Evolutionary conservation across 1,140 invertebrate genomes (phyloP).

Genomic region (Bombus superbus): DNA sequence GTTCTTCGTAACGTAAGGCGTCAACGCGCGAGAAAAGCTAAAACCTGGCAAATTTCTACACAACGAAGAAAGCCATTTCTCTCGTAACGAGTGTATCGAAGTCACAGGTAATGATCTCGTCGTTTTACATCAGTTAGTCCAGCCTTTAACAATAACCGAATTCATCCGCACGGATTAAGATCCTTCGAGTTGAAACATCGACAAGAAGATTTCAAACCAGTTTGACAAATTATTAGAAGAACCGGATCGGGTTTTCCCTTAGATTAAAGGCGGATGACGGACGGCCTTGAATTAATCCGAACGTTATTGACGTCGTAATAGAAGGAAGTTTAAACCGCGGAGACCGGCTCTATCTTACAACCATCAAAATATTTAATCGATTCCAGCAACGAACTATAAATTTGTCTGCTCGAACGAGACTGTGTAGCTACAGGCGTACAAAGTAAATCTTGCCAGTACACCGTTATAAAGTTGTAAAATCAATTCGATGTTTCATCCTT

Average conservation of each 20-base stretch:
- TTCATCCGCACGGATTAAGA: background rate
- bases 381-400: background rate
- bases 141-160: background rate
- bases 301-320: background rate
- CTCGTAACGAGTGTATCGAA: background rate
- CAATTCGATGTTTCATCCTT: background rate
- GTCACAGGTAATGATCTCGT: background rate
- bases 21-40: too few species aligned
- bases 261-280: background rate
- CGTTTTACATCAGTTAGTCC: background rate
- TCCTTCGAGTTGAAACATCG: background rate
- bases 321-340: background rate
- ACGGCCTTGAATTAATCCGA: background rate
- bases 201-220: background rate
- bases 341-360: background rate
- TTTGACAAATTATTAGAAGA: background rate
- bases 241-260: background rate
- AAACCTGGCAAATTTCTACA: too few species aligned
- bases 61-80: too few species aligned
- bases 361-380: conserved; percentile 18
- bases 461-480: background rate
- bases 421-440: background rate
- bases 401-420: background rate
- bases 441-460: background rate
- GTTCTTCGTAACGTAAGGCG: too few species aligned